Conservation (phyloP, 2,888 invertebrate species). For the Bellardia bayeri region DNA sequence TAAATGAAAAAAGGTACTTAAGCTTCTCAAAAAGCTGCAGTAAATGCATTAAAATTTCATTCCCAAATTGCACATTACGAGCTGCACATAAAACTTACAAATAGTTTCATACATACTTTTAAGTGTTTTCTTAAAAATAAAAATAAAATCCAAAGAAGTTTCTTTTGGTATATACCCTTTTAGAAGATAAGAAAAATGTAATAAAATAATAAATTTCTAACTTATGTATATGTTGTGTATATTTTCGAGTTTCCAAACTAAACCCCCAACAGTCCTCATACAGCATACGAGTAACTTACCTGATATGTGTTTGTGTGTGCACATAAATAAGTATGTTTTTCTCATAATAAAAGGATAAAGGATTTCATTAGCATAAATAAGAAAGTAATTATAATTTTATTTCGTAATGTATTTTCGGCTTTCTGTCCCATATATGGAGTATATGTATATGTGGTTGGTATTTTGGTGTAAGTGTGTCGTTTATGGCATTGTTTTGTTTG, state of each 20-base stretch:
- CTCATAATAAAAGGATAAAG: constrained; percentile 49
- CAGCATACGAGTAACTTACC: not conserved
- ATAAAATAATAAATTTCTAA: constrained; percentile 35
- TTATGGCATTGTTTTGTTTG: constrained; percentile 41
- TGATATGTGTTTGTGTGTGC: constrained; percentile 9
- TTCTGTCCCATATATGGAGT: constrained; percentile 38
- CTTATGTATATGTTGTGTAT: not conserved
- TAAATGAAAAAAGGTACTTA: not conserved
- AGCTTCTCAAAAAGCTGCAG: constrained; percentile 54
- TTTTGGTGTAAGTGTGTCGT: constrained; percentile 44
- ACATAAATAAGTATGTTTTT: constrained; percentile 49
- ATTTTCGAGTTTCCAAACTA: constrained; percentile 30
- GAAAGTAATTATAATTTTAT: constrained; percentile 70
- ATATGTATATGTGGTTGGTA: not conserved
- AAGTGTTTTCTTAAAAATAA: constrained; percentile 9
- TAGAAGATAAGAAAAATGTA: constrained; percentile 57
- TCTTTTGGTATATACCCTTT: constrained; percentile 10
- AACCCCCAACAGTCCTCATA: not conserved
- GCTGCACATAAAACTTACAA: constrained; percentile 36
- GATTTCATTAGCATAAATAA: constrained; percentile 72
- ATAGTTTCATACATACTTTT: constrained; percentile 16
- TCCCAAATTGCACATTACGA: constrained; percentile 74
- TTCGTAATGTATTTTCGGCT: constrained; percentile 33
- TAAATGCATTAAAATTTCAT: constrained; percentile 62
- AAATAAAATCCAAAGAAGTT: not conserved